phyloP scores from a whole-genome alignment of 2,113 vertebrate genomes.

The Xyrauchen texanus region DNA sequence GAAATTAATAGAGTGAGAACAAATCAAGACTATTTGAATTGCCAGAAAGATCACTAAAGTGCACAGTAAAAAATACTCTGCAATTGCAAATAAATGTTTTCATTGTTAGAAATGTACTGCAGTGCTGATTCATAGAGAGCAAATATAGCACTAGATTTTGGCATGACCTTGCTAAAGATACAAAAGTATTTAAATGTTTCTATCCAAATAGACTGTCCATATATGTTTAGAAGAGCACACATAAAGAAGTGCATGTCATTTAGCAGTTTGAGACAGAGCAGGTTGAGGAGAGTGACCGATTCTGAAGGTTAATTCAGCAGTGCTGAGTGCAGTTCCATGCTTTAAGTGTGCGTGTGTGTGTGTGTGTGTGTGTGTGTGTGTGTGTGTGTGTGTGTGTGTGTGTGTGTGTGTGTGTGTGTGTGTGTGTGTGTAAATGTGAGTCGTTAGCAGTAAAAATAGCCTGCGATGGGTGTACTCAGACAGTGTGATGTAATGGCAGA shows the following conservation, averaged over 20 bases:
- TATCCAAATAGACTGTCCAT: too few species aligned
- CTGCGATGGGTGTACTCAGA: not conserved
- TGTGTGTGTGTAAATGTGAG: slow-evolving; percentile 31
- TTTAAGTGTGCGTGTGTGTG: not conserved
- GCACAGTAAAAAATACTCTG: not conserved
- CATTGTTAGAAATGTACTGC: too few species aligned
- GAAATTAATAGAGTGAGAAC: too few species aligned
- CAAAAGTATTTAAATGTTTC: too few species aligned
- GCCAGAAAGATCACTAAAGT: not conserved
- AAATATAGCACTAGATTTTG: too few species aligned
- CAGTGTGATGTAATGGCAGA: slow-evolving; percentile 17
- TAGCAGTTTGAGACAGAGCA: not conserved
- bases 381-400: not conserved
- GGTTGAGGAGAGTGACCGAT: not conserved
- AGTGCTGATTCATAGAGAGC: too few species aligned
- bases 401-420: not conserved
- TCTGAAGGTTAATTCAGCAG: slow-evolving; percentile 29
- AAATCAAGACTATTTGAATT: not conserved
- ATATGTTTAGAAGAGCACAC: too few species aligned
- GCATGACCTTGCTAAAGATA: too few species aligned
- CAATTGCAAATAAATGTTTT: not conserved
- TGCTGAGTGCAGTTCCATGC: slow-evolving; percentile 12
- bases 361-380: slow-evolving; percentile 19
- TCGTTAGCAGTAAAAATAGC: slow-evolving; percentile 18
- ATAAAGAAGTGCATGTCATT: not conserved